Evolutionary conservation across 2,888 invertebrate genomes (phyloP), one percentile per base, ranked within the genome.

Genomic region (Trichogramma dendrolimi): DNA sequence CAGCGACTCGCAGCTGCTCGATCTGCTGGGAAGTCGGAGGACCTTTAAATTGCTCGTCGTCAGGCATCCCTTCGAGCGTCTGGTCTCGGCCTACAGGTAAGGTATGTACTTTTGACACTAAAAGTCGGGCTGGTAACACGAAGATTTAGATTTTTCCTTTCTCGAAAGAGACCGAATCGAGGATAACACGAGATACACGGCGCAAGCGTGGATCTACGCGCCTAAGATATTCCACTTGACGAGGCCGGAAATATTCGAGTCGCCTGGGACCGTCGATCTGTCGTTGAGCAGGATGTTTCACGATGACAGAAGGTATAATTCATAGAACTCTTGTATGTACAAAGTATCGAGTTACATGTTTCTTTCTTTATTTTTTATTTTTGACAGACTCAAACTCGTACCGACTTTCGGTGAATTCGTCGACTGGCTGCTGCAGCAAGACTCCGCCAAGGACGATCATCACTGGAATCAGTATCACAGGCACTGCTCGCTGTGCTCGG

Each of bases 61-160:
- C 2, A 71, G 80, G 48, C 79, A 80, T 70, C 80, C 79, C 1
- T 80, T 80, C 63, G 73, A 77, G 60, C 71, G 80, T 7, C 67
- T 80, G 1, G 78, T 80, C 8, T 80, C 80, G n/a, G 73, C 77
- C 0, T 80, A 77, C 62, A 75, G 77, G 78, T 77, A 72, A 63
- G 50, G 44, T 44, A n/a, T 5, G 4, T 42, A 11, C 11, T 6
- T 14, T 14, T 51, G 7, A 59, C 5, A 0, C 27, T 27, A 2
- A 27, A 27, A 27, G 27, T 27, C 27, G 27, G 27, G 14, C 27
- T 3, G 27, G 27, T 27, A 27, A 27, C 27, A 27, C 27, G 2
- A 27, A 27, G 27, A 27, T 27, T 27, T 27, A 27, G 27, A 27
- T 27, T 2, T 27, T 27, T 27, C 2, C 27, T 27, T 27, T 27